Base-by-base conservation (phyloP, 2,888 invertebrate genomes). In the Acleris literana region DNA sequence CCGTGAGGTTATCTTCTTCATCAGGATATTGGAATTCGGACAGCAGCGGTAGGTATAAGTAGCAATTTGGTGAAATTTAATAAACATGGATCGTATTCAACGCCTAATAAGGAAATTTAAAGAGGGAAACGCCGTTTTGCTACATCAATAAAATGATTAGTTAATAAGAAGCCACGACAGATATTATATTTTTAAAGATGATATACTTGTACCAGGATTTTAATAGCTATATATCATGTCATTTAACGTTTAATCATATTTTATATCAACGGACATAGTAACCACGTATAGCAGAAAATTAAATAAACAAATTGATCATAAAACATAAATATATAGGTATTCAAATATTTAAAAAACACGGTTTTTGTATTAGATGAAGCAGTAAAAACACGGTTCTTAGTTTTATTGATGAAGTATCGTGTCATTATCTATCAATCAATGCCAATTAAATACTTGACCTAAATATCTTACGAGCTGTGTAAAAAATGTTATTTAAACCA, bases 401-500 rank as follows among this genome's bases (percentile, higher is more conserved):
- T 18, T 46, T 46, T 48, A 57, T 53, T 62, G 66, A 67, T 59
- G 44, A 17, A 51, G 20, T 55, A 39, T 43, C 25, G 56, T 53
- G 33, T 53, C 53, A 68, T 70, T 71, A 71, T 71, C 55, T 71
- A 73, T 70, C 68, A 70, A 71, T 71, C 71, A 71, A 68, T 68
- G 69, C 69, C 70, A 69, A 71, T 73, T 72, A 72, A 65, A 64
- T 69, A 52, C 63, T 69, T 69, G 73, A 72, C 71, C 71, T 70
- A 68, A 69, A 72, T 73, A 70, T 69, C 52, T 68, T 22, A 5
- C 16, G 33, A 49, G 52, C 53, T 62, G 61, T 63, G 60, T 65
- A 67, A 69, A 71, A 64, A 68, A 62, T 33, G 53, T 2, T 9
- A 33, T 22, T 48, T 5, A n/a, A 18, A 6, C 20, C 20, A 18